Conservation (phyloP, 2,888 invertebrate genomes). For the Resseliella maxima region DNA sequence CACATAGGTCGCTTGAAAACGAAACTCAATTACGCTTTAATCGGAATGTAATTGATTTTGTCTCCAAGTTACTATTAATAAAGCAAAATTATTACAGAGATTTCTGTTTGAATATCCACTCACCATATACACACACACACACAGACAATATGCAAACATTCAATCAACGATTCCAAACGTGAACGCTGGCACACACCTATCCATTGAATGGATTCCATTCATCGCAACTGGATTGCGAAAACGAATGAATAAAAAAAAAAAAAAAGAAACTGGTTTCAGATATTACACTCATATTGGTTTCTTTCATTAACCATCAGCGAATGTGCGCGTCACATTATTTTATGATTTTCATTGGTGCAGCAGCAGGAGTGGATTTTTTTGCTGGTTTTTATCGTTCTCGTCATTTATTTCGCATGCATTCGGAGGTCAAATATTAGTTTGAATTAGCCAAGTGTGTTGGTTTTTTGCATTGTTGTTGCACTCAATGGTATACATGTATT, state of each 20-base stretch:
- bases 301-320: background rate
- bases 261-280: conserved; percentile 22
- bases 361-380: background rate
- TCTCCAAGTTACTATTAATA: background rate
- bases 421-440: conserved; percentile 28
- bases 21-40: background rate
- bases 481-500: too few relatives aligned
- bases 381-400: background rate
- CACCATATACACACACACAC: background rate
- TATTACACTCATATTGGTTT: background rate
- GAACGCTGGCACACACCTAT: background rate
- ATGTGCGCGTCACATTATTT: background rate
- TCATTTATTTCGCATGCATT: background rate
- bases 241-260: background rate
- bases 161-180: conserved; percentile 11
- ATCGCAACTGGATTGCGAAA: background rate
- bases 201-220: background rate
- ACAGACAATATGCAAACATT: background rate
- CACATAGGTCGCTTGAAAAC: too few relatives aligned
- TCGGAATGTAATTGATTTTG: background rate
- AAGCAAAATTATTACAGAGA: background rate
- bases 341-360: conserved; percentile 34
- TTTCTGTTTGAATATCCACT: background rate
- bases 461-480: background rate
- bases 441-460: background rate